Base-by-base conservation (phyloP, 2,113 vertebrate genomes). In the Theristicus caerulescens region DNA sequence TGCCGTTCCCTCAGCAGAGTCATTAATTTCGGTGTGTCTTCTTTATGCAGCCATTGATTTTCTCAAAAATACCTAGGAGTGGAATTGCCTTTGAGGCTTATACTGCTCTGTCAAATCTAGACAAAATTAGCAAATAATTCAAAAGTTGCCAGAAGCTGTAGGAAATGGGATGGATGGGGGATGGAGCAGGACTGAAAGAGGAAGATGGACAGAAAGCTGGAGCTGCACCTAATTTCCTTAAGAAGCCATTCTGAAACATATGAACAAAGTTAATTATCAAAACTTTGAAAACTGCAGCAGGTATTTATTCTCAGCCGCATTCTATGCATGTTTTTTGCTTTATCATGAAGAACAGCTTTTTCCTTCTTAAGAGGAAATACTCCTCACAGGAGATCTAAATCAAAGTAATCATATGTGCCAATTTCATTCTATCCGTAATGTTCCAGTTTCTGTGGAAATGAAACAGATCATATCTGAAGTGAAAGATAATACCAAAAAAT, bases 371-470 rank as follows among this genome's bases (percentile, higher is more conserved):
- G 25, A 94, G 12, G 58, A 94, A 95, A 73, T 44, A 44, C 2
- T 77, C 29, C 49, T 82, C n/a, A 66, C 5, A 46, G 59, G 27
- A 85, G 34, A 94, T 57, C 46, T 70, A 82, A 79, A 95, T 70
- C 62, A 29, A 90, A 83, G 78, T 22, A 85, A 90, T 70, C 16
- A 13, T 3, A 72, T 6, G 26, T 34, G 19, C 46, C 89, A 93
- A 81, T 65, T 59, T 76, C 7, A n/a, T 78, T 90, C 62, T 58
- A 66, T 21, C 59, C 64, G 36, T 59, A 62, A 95, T 44, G 54
- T 88, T 70, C 55, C 51, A 47, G 46, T 62, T 88, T 85, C 51
- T 80, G 58, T 95, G 71, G 74, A 95, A 88, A 95, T 91, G n/a
- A 92, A 96, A 91, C 42, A 81, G 78, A 91, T 87, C 42, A 13